Conservation (phyloP, 1,140 invertebrate species). For the Stratiolaelaps scimitus region DNA sequence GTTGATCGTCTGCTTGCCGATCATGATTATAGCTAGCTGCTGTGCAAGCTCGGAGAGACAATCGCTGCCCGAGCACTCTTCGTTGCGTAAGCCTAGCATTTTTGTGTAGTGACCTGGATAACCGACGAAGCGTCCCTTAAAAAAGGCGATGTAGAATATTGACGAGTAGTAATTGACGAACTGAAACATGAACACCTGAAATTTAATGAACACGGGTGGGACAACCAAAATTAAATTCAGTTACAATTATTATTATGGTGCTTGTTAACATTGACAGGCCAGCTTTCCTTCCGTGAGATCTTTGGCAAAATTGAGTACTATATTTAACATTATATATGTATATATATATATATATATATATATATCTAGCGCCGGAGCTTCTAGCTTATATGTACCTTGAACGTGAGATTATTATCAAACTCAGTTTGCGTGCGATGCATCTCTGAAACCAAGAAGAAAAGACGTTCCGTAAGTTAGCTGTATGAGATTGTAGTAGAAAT, state of each 20-base stretch:
- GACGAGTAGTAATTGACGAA: conserved; percentile 77
- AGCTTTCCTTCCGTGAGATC: too few relatives aligned
- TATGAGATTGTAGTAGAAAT: too few relatives aligned
- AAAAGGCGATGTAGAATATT: conserved; percentile 71
- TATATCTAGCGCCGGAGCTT: too few relatives aligned
- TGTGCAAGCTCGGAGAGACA: conserved; percentile 69
- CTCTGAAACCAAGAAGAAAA: conserved; percentile 48
- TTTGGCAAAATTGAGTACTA: too few relatives aligned
- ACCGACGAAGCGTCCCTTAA: conserved; percentile 62
- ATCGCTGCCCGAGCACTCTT: conserved; percentile 65
- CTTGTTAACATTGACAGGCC: too few relatives aligned
- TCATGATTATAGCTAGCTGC: conserved; percentile 70
- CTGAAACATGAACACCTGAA: conserved; percentile 65
- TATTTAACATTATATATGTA: too few relatives aligned
- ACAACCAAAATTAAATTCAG: too few relatives aligned
- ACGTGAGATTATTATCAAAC: conserved; percentile 65
- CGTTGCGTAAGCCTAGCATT: conserved; percentile 55
- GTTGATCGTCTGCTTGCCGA: conserved; percentile 67
- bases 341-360: too few relatives aligned
- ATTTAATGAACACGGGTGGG: too few relatives aligned
- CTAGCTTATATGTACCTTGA: conserved; percentile 47
- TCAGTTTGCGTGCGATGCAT: conserved; percentile 70
- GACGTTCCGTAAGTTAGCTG: not conserved
- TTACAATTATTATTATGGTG: too few relatives aligned
- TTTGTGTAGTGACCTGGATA: conserved; percentile 60